phyloP scores from a whole-genome alignment of 2,888 invertebrate genomes.

The Baccha elongata region DNA sequence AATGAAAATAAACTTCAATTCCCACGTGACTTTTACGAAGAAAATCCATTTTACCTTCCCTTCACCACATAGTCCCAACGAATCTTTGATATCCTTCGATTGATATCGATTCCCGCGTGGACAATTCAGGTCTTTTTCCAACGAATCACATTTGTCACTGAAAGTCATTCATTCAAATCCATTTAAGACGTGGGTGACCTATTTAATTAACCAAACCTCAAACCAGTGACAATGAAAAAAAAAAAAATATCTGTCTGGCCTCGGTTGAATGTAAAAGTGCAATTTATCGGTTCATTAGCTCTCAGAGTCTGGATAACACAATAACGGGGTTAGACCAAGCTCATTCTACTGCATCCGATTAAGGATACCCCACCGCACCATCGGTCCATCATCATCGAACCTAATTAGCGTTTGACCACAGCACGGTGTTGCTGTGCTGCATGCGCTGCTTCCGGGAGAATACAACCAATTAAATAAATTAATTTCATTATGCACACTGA shows the following conservation, averaged over 20 bases:
- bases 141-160: constrained; percentile 36
- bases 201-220: constrained; percentile 52
- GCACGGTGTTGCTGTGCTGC: constrained; percentile 43
- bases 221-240: background rate
- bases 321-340: constrained; percentile 43
- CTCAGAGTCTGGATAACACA: constrained; percentile 51
- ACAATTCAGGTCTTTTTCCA: background rate
- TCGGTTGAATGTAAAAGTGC: constrained; percentile 47
- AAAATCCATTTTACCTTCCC: no score
- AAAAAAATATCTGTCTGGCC: background rate
- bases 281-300: constrained; percentile 70
- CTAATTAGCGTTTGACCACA: constrained; percentile 69
- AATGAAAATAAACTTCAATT: background rate
- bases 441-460: constrained; percentile 27
- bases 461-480: constrained; percentile 69
- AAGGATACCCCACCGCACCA: background rate
- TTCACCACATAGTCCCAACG: background rate
- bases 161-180: constrained; percentile 47
- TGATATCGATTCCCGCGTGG: constrained; percentile 23
- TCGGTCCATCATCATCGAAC: constrained; percentile 39
- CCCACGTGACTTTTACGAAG: background rate
- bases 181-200: constrained; percentile 36
- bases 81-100: constrained; percentile 14
- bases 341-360: constrained; percentile 27
- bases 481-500: constrained; percentile 60